Evolutionary conservation across 2,888 invertebrate genomes (phyloP).

Genomic region (Xestobium rufovillosum): DNA sequence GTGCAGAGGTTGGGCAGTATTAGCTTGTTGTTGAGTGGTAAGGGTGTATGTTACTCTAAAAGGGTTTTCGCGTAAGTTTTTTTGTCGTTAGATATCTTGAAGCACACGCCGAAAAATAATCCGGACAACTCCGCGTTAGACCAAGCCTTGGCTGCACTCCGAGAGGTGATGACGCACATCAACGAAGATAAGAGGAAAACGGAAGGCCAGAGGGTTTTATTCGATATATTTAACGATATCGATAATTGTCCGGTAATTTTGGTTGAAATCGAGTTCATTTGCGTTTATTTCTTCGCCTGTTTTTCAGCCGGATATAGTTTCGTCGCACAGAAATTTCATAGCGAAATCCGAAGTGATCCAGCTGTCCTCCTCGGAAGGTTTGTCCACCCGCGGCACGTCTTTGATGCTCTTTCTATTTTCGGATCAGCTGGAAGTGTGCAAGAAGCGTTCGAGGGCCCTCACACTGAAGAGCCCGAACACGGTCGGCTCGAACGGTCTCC

Average conservation of each 20-base stretch:
- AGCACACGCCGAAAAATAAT: conserved; percentile 82
- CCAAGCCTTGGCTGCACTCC: conserved; percentile 77
- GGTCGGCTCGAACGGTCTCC: conserved; percentile 30
- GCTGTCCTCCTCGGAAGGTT: conserved; percentile 60
- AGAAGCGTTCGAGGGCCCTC: conserved; percentile 72
- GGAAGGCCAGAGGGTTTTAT: conserved; percentile 91
- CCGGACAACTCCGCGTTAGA: conserved; percentile 81
- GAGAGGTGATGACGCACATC: conserved; percentile 92
- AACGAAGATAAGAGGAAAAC: conserved; percentile 97
- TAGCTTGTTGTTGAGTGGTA: conserved; percentile 86
- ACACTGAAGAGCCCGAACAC: conserved; percentile 61
- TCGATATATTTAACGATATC: conserved; percentile 96
- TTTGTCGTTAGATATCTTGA: conserved; percentile 68
- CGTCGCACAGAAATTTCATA: conserved; percentile 86
- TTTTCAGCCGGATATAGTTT: conserved; percentile 77
- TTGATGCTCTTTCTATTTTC: conserved; percentile 89
- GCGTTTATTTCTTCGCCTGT: conserved; percentile 10
- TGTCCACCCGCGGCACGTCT: conserved; percentile 74
- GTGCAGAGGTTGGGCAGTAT: conserved; percentile 97
- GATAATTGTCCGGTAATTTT: conserved; percentile 86
- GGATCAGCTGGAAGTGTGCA: conserved; percentile 89
- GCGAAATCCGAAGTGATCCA: conserved; percentile 84
- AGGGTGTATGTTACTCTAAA: too few relatives aligned
- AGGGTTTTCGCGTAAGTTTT: too few relatives aligned
- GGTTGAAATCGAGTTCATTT: not conserved